These are phyloP conservation scores for Microtus ochrogaster DNA, from an alignment of 2,113 vertebrate genomes.

Conservation along the genomic window DNA sequence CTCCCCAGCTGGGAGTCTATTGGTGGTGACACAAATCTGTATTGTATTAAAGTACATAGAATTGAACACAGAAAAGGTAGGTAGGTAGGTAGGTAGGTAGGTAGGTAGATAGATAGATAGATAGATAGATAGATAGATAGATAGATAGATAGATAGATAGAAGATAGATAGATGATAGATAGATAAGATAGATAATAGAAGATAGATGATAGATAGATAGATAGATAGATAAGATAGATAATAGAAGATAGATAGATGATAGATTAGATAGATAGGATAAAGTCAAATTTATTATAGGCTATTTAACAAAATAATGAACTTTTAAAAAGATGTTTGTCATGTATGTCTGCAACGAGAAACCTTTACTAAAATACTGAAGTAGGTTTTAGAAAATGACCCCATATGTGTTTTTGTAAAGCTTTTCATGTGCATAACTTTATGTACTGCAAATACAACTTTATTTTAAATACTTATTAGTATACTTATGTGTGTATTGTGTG, in stretches of 20 bases:
- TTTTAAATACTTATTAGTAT: neutral
- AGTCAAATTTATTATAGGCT: neutral
- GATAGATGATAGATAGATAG: neutral
- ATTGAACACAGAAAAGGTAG: neutral
- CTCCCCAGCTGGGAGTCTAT: too few relatives aligned
- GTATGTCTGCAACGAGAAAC: neutral
- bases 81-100: neutral
- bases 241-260: neutral
- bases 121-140: neutral
- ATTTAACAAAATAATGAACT: neutral
- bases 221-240: neutral
- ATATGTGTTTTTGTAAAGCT: slow-evolving; percentile 1
- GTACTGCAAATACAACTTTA: neutral
- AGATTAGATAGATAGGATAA: neutral
- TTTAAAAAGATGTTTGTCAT: neutral
- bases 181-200: neutral
- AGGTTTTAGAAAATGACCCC: slow-evolving; percentile 5
- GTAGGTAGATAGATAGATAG: neutral
- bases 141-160: neutral
- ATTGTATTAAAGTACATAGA: neutral
- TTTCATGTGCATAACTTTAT: neutral
- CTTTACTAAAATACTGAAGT: slow-evolving; percentile 10
- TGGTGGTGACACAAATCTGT: neutral
- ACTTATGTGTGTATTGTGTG: neutral
- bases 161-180: neutral